Evolutionary conservation across 2,113 vertebrate species (phyloP).

Genomic region (Tiliqua scincoides): DNA sequence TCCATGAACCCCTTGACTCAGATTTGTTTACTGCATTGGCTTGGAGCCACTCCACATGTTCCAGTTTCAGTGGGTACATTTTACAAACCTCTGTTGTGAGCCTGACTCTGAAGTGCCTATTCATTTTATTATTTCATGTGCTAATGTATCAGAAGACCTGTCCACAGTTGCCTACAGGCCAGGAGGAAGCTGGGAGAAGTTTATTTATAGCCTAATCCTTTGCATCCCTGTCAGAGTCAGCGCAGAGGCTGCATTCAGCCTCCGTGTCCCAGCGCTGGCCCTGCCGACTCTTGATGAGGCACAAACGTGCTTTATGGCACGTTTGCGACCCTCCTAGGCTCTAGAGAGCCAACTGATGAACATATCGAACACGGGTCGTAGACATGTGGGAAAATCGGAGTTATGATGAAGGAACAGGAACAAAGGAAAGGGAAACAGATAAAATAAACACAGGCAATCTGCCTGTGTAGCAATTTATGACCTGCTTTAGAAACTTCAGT

Average conservation of each 20-base stretch:
- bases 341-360: conserved; percentile 9
- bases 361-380: conserved; percentile 25
- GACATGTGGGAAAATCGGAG: conserved; percentile 4
- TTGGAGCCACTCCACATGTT: too few relatives aligned
- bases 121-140: neutral
- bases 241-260: too few relatives aligned
- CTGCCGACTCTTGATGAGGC: too few relatives aligned
- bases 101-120: neutral
- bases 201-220: too few relatives aligned
- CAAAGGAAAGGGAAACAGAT: conserved; percentile 28
- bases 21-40: neutral
- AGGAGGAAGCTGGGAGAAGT: neutral
- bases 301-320: too few relatives aligned
- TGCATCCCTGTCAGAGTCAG: too few relatives aligned
- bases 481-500: conserved; percentile 61
- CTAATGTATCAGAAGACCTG: neutral
- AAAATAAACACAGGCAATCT: conserved; percentile 49
- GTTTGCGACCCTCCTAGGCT: too few relatives aligned
- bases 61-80: too few relatives aligned
- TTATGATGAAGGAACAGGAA: conserved; percentile 20
- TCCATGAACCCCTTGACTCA: neutral
- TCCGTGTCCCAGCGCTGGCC: too few relatives aligned
- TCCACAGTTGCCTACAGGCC: neutral
- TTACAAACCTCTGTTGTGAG: neutral
- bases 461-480: conserved; percentile 51